Base-by-base conservation (phyloP, 2,888 invertebrate species). In the Acronicta psi region DNA sequence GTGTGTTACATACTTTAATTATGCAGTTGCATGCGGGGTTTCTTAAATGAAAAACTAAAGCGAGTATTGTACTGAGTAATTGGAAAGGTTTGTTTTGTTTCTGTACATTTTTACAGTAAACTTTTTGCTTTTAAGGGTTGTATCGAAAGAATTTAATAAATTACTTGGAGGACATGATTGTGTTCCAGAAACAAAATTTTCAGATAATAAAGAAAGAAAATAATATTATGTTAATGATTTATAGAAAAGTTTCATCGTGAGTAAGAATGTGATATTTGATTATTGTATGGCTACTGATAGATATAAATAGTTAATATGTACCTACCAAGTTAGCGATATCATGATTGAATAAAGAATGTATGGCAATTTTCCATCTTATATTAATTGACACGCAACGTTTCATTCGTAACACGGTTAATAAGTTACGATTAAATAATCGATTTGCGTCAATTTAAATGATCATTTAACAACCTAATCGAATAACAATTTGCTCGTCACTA, bases 401-500 rank as follows among this genome's bases (percentile, higher is more conserved):
- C 34, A 45, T 7, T 61, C 38, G 18, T 25, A 55, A 52, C 58
- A 54, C 62, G 63, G 67, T 58, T 63, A 58, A 67, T 68, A 63
- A 68, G 63, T 23, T 51, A 41, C 43, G 47, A 58, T 68, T 68
- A 68, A 62, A 71, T 64, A 69, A 69, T 59, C 53, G 72, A 73
- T 70, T 81, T 73, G 72, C 52, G 73, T 82, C 82, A 73, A 79
- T 79, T 65, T 68, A 73, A 79, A 79, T 75, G 78, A 81, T 80
- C 79, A 68, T 66, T 73, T 75, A 75, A 62, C 58, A 57, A 73
- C 69, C 77, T 80, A 82, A 86, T 85, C 75, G 75, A 69, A 80
- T 82, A 84, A 79, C 84, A 83, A 85, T 85, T 86, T 84, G 81
- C 82, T 77, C 81, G 83, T 84, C 84, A 79, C 80, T 77, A 77